These are phyloP conservation scores for Alitta virens DNA, from an alignment of 2,888 invertebrate species.

Conservation along the genomic window DNA sequence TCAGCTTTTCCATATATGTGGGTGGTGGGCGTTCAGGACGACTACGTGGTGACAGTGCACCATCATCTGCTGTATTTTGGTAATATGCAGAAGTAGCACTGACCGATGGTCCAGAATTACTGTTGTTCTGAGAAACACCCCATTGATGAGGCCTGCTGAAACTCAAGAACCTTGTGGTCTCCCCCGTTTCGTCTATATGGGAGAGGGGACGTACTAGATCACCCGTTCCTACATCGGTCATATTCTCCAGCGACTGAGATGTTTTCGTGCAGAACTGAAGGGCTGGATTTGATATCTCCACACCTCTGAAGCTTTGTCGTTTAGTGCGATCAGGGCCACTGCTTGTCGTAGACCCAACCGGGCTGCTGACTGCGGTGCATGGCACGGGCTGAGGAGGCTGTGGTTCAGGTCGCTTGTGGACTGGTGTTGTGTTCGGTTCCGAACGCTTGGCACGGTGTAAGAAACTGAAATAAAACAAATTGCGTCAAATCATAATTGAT, in stretches of 20 bases:
- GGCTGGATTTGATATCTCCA: slow-evolving; percentile 8
- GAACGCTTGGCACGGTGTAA: slow-evolving; percentile 14
- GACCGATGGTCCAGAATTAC: background rate
- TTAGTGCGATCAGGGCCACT: background rate
- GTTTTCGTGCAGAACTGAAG: slow-evolving; percentile 12
- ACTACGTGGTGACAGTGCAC: background rate
- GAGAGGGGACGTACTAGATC: slow-evolving; percentile 3
- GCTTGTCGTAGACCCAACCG: background rate
- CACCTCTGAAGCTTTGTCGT: slow-evolving; percentile 11
- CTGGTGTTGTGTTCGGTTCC: slow-evolving; percentile 1
- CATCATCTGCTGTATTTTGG: too few species aligned
- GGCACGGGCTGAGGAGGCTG: background rate
- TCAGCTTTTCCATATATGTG: slow-evolving; percentile 1
- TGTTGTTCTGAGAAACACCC: background rate
- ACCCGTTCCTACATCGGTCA: slow-evolving; percentile 7
- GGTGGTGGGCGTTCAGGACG: slow-evolving; percentile 8
- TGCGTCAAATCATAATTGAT: background rate
- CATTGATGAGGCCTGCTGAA: background rate
- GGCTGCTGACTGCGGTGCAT: background rate
- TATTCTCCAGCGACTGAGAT: slow-evolving; percentile 3
- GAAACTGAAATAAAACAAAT: slow-evolving; percentile 9
- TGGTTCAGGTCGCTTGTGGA: background rate
- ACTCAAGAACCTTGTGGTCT: background rate
- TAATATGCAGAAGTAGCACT: background rate
- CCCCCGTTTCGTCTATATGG: background rate